phyloP scores from a whole-genome alignment of 2,113 vertebrate species.

The Heterocephalus glaber region DNA sequence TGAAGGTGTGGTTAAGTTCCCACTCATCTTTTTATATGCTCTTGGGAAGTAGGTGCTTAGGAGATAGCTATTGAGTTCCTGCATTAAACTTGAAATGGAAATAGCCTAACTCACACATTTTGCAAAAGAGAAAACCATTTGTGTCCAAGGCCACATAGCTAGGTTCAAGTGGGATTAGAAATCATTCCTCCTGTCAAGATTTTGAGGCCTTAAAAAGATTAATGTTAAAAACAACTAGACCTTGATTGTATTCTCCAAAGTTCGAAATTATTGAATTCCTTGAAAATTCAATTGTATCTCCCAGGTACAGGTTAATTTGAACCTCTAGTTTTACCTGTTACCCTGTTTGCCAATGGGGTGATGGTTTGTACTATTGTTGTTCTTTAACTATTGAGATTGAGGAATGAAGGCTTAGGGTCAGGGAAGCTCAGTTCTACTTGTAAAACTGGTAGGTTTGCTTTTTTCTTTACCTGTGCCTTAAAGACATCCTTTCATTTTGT shows the following conservation, averaged over 20 bases:
- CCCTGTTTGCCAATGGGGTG: neutral
- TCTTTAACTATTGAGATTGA: constrained; percentile 18
- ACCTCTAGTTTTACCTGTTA: constrained; percentile 4
- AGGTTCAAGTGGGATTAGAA: constrained; percentile 41
- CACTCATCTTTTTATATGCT: neutral
- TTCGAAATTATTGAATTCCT: constrained; percentile 33
- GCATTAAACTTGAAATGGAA: constrained; percentile 52
- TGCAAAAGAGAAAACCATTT: constrained; percentile 33
- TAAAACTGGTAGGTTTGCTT: constrained; percentile 57
- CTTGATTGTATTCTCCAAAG: constrained; percentile 20
- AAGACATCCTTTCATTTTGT: constrained; percentile 8
- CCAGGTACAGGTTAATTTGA: neutral
- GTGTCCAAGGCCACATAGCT: neutral
- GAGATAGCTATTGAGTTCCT: constrained; percentile 42
- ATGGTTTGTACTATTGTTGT: constrained; percentile 16
- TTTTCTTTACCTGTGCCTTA: constrained; percentile 54
- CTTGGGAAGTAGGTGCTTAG: constrained; percentile 47
- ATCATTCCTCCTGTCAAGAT: neutral
- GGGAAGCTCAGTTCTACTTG: constrained; percentile 36
- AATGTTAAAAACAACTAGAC: constrained; percentile 33
- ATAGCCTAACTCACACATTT: neutral
- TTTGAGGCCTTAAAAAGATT: constrained; percentile 31
- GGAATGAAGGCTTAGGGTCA: neutral
- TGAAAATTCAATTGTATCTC: constrained; percentile 34
- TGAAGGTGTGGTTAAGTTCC: constrained; percentile 17